Percentiles rank a stretch among this genome's conserved stretches.
phyloP scores from a whole-genome alignment of 2,113 vertebrate genomes.

The Pseudonaja textilis region DNA sequence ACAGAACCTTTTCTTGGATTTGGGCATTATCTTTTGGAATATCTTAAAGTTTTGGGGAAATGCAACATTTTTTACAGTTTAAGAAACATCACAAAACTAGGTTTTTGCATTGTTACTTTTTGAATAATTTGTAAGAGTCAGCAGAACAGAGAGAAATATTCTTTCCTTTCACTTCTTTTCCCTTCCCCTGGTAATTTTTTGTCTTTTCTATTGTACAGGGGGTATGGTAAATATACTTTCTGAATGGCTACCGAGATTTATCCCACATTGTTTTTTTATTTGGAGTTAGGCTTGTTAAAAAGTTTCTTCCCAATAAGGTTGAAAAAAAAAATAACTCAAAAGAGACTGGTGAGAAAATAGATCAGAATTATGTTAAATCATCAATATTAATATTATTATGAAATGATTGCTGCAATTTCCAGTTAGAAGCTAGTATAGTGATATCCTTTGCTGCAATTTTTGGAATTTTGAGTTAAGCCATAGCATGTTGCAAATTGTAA shows the following conservation, averaged over 20 bases:
- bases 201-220: too few relatives aligned
- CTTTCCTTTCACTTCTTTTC: not conserved
- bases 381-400: not conserved
- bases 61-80: not conserved
- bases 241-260: not conserved
- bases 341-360: not conserved
- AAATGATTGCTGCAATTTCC: not conserved
- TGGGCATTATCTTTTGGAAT: not conserved
- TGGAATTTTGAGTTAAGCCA: not conserved
- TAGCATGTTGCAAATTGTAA: not conserved
- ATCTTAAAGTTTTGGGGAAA: not conserved
- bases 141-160: not conserved
- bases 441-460: not conserved
- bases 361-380: not conserved
- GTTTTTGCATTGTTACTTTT: not conserved
- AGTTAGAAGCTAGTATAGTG: not conserved
- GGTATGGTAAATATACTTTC: not conserved
- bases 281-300: not conserved
- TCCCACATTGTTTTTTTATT: not conserved
- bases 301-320: not conserved
- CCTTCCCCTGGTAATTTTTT: not conserved
- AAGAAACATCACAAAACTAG: not conserved
- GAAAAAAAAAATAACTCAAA: not conserved
- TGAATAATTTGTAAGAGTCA: not conserved
- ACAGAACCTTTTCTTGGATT: not conserved